Conservation (phyloP, 2,888 invertebrate species). For the Acrobasis consociella region DNA sequence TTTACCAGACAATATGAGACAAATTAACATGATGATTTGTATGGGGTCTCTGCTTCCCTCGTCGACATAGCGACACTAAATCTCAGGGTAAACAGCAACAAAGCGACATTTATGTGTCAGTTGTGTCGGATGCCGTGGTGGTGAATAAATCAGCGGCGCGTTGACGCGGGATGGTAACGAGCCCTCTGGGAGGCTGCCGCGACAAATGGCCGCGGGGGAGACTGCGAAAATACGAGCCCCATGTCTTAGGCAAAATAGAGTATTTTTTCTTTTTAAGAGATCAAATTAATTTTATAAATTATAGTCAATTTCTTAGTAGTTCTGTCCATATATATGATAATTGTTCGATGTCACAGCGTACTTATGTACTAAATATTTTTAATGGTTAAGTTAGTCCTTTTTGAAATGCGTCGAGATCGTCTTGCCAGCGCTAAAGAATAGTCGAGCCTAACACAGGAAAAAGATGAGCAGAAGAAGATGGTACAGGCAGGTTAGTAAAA, state of each 20-base stretch:
- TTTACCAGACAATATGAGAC: conserved; percentile 15
- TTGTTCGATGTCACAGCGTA: no score
- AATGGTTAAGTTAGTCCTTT: no score
- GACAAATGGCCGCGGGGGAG: conserved; percentile 73
- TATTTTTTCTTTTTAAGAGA: conserved; percentile 16
- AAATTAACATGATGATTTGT: conserved; percentile 22
- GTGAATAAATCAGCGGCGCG: conserved; percentile 69
- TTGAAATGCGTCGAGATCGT: no score
- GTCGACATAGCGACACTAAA: conserved; percentile 49
- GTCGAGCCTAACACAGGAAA: no score
- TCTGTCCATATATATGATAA: no score
- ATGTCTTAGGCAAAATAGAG: conserved; percentile 10
- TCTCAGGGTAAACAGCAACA: conserved; percentile 72
- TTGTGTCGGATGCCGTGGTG: conserved; percentile 52
- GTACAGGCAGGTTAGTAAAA: no score
- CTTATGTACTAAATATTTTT: no score
- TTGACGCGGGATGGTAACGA: conserved; percentile 65
- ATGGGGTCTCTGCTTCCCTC: conserved; percentile 29
- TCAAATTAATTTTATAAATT: no score
- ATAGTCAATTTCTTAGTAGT: no score
- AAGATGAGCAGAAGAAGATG: no score
- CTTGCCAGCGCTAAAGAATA: no score
- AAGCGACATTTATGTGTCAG: conserved; percentile 80
- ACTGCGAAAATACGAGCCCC: conserved; percentile 33
- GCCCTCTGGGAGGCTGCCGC: conserved; percentile 58